Percentiles rank a stretch among this genome's conserved stretches.
Conservation (phyloP, 2,797 vertebrate genomes). For the Peromyscus melanophrys region DNA sequence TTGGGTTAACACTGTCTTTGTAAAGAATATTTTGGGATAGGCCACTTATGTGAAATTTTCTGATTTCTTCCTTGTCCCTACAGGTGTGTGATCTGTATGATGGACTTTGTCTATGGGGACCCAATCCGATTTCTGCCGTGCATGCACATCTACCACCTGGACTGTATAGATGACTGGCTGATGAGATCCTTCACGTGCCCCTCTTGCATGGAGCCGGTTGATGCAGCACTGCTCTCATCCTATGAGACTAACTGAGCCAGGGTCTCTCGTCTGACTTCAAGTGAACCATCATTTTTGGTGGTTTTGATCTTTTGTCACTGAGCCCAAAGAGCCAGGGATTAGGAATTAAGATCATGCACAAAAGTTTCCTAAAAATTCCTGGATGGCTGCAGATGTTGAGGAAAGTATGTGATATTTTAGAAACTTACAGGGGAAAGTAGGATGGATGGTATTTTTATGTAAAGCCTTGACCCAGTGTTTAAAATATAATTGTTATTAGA, state of each 20-base stretch:
- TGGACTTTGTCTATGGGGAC: slow-evolving; percentile 98
- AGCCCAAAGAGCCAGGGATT: slow-evolving; percentile 92
- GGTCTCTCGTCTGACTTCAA: slow-evolving; percentile 88
- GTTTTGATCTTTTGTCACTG: slow-evolving; percentile 92
- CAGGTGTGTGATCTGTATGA: slow-evolving; percentile 99
- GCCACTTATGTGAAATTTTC: slow-evolving; percentile 36
- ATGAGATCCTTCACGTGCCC: slow-evolving; percentile 99
- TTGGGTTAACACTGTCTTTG: slow-evolving; percentile 48
- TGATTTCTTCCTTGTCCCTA: slow-evolving; percentile 3
- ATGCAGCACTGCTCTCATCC: slow-evolving; percentile 96
- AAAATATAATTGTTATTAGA: slow-evolving; percentile 88
- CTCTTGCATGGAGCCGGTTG: slow-evolving; percentile 99
- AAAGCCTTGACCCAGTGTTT: slow-evolving; percentile 91
- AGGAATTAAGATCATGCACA: slow-evolving; percentile 92
- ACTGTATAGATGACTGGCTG: slow-evolving; percentile 99
- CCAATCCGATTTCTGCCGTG: slow-evolving; percentile 98
- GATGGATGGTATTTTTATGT: slow-evolving; percentile 91
- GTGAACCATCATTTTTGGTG: slow-evolving; percentile 89
- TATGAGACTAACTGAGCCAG: slow-evolving; percentile 97
- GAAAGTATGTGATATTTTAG: slow-evolving; percentile 90
- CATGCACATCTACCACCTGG: slow-evolving; percentile 99
- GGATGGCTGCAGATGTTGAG: slow-evolving; percentile 90
- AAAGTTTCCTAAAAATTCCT: slow-evolving; percentile 89
- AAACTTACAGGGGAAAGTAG: slow-evolving; percentile 88
- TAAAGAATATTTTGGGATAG: slow-evolving; percentile 1